Base-by-base conservation (phyloP, 2,888 invertebrate species). In the Tubulanus polymorphus region DNA sequence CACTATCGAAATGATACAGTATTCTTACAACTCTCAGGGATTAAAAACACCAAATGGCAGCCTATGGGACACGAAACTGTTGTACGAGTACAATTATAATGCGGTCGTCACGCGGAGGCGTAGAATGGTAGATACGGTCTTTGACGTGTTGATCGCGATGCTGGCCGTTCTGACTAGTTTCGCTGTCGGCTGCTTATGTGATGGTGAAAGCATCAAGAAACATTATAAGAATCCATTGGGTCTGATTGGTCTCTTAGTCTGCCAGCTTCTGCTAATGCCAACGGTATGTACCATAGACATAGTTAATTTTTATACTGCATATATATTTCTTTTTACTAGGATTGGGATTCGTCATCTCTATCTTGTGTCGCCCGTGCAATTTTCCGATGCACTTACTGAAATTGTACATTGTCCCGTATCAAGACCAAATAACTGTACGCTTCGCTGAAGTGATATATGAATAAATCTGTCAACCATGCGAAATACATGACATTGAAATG, bases 231-330 rank as follows among this genome's bases (percentile, higher is more conserved):
- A 69, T 55, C 74, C 74, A 0, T 68, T 73, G 37, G 69, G 75
- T 1, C 63, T 77, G 27, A 64, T 75, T 48, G 66, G 73, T 18
- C 73, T 71, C 47, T 69, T 74, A 54, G 67, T 70, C 60, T 74
- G 73, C 55, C 75, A 76, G 61, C 73, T 76, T 62, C 66, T 76
- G 47, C 60, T 76, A 27, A 73, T 74, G 70, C 76, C 75, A 37
- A 64, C 71, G 67, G 75, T 75, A 64, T 71, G 72, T 66, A 58
- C 54, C 26, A 25, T 28, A n/a, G n/a, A n/a, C n/a, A n/a, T n/a
- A n/a, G n/a, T n/a, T n/a, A n/a, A n/a, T n/a, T n/a, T n/a, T n/a
- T n/a, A n/a, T n/a, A n/a, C n/a, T n/a, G n/a, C n/a, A n/a, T n/a
- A n/a, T n/a, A n/a, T n/a, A n/a, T n/a, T n/a, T n/a, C n/a, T n/a